Base-by-base conservation (phyloP, 2,888 invertebrate species). In the Tetanocera ferruginea region DNA sequence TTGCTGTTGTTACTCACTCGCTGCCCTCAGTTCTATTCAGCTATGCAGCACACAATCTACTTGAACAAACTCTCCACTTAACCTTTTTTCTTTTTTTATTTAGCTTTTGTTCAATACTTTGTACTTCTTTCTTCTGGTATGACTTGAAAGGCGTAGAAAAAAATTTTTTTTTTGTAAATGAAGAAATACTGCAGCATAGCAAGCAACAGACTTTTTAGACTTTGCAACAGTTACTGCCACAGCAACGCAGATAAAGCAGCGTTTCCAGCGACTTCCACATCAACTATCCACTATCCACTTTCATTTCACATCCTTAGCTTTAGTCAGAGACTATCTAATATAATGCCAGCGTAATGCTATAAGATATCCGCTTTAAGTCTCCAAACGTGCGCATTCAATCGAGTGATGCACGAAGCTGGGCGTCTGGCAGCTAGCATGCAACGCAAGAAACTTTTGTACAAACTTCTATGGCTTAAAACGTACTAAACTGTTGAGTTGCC, bases 281-380 rank as follows among this genome's bases (percentile, higher is more conserved):
- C 34, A 37, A 57, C 37, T 72, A 55, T 37, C 23, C n/a, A n/a
- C n/a, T n/a, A n/a, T 60, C 55, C 23, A 43, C 37, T 51, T 69
- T 43, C 17, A 25, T 25, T 43, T 51, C 69, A 17, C 43, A 52
- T n/a, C 25, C 31, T 71, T 19, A n/a, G n/a, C 31, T 71, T 37
- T 34, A 43, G 37, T 25, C 34, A 5, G 34, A 57, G 57, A 9
- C 57, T 37, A 37, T 67, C 17, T 67, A 43, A 67, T 67, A 60
- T 60, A 43, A 43, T 43, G 43, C 43, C 43, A 69, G 51, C 57
- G 28, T 74, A 64, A 64, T 74, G 64, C 74, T 51, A 8, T 28
- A 74, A 74, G 74, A 74, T 74, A 74, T 64, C 74, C 62, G 74
- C 74, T 64, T 64, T 14, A 51, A 49, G 62, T 64, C 73, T 31